Evolutionary conservation across 2,113 vertebrate species (phyloP), one percentile per base, ranked within the genome.

Genomic region (Porphyrio hochstetteri): DNA sequence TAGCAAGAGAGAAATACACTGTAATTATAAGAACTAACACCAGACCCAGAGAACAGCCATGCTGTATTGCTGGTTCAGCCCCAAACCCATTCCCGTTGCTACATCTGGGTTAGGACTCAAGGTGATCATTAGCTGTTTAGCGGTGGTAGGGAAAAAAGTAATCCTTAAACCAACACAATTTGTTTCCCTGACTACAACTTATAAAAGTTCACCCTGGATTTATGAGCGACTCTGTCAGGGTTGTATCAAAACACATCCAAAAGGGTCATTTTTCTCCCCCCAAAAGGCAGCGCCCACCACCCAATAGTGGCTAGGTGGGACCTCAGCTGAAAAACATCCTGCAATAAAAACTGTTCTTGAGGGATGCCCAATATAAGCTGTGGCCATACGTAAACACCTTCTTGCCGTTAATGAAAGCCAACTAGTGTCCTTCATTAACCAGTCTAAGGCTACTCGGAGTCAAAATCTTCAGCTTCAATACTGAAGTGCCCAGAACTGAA

Each of bases 401-500:
- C 18, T 33, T 11, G 7, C n/a, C 28, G 18, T n/a, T 87, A 42
- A 78, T 8, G 5, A 63, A 72, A 76, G 63, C 21, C 40, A 46
- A 40, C 21, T 19, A 11, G 5, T 50, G 31, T 68, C 81, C 71
- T 86, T 86, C 68, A 56, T 64, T 76, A 46, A 61, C 81, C 16
- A 63, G 57, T 65, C 85, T 48, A 82, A 92, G 88, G 46, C 61
- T 38, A 67, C 44, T 36, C 72, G 23, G 42, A 88, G 21, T 55
- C 59, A 86, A 76, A 91, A 38, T 16, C 60, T 93, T 89, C 82
- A 33, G 60, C 36, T 86, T 85, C n/a, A 88, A 88, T 84, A 92
- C 12, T 76, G 78, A 63, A 90, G 61, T 4, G 46, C 7, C 80
- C 35, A 38, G 90, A 89, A 88, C 50, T 85, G 92, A 95, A 90